Base-by-base conservation (phyloP, 1,140 invertebrate species). In the Drosophila leontia region DNA sequence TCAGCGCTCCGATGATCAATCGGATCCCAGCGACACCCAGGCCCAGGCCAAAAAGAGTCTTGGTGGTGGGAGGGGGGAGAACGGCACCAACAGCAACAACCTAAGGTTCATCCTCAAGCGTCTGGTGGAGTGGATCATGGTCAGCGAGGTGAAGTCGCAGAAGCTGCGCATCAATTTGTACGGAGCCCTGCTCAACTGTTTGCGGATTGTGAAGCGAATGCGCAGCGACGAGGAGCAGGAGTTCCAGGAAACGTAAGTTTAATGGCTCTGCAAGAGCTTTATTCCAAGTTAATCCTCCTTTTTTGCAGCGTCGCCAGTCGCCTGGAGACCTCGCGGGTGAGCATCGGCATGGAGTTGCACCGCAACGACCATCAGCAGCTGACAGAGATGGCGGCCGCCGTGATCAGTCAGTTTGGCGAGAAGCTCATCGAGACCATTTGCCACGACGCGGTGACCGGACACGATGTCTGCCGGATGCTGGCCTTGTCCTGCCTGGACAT, bases 381-480 rank as follows among this genome's bases (percentile, higher is more conserved):
- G 7, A 79, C 64, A 26, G 78, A 79, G 15, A 83, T 93, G 75
- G 80, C 91, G 0, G 63, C 94, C 34, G 93, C 96, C 68, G 94
- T 96, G 0, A 94, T 97, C 44, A 93, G 94, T 2, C 93, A 94
- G 6, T 98, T 97, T 86, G 96, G 97, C 1, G 96, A 98, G 62
- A 96, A 96, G 86, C 93, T 98, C 15, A 96, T 98, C 91, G 96
- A 97, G 77, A 95, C 97, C 34, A 93, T 98, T 32, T 97, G 97
- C 82, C 95, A 96, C 62, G 98, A 98, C 93, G 97, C 96, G 65
- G 96, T 97, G 9, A 96, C 96, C 13, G 97, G 97, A 0, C 97
- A 98, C 90, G 97, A 98, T 83, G 95, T 98, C 19, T 97, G 97
- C 85, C 96, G 97, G 93, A 98, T 98, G 96, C 93, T 98, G 56